Evolutionary conservation across 2,888 invertebrate species (phyloP), one percentile per base, ranked within the genome.

Genomic region (Cecidostiba fungosa): DNA sequence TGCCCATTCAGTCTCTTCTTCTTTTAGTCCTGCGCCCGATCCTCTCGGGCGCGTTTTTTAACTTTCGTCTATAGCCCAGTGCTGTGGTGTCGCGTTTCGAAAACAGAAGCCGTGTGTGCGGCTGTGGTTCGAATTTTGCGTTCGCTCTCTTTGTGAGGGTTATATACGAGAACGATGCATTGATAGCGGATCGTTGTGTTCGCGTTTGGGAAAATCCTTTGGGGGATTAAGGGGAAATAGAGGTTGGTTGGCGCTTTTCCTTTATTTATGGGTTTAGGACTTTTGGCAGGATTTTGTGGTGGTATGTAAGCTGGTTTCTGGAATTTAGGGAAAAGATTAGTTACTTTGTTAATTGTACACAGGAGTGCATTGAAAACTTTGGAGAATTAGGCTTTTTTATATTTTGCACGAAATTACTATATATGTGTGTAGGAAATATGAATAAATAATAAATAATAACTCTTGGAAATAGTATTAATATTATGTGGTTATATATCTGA

Each of bases 31-130:
- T 12, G 12, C 14, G 16, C 47, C 72, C 73, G 43, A 39, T 32
- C 6, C n/a, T 36, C 43, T n/a, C n/a, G n/a, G 23, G 2, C n/a
- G 39, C 32, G 6, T 66, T 79, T 66, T 62, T 29, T 50, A 69
- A 47, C 69, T 82, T 82, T 70, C 69, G 36, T 82, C 70, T 32
- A 32, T 32, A 32, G n/a, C n/a, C 43, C 36, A 12, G 66, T 47
- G 43, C 39, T 73, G 84, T 69, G 84, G 84, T 79, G 43, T 79
- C 76, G 39, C 70, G 19, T 77, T 84, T 76, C 76, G 54, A 69
- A 84, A 84, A 80, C 76, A 77, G 84, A 84, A 80, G 79, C 84
- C 84, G 16, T 2, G n/a, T 19, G 23, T 23, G 39, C 4, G 36
- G 16, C 23, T 72, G 39, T 12, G 19, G 66, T 10, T 12, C 8